Percentiles rank a stretch among this genome's conserved stretches.
These are phyloP conservation scores for Rhynchophorus ferrugineus DNA, from an alignment of 1,140 invertebrate genomes.

Conservation along the genomic window DNA sequence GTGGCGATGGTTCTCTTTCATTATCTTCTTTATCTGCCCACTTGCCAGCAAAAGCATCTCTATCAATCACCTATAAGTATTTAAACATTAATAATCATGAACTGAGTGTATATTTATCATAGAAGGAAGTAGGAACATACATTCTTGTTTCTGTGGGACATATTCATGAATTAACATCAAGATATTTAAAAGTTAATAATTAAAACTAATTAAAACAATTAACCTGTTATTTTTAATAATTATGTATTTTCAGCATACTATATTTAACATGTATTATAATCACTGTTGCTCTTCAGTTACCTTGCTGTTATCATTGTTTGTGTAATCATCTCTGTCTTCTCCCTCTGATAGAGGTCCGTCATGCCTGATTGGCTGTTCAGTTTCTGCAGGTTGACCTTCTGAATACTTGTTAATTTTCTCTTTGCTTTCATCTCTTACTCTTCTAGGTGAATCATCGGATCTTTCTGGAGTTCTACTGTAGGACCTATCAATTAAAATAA, in stretches of 20 bases:
- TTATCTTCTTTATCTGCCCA: conserved; percentile 47
- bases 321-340: conserved; percentile 58
- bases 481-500: conserved; percentile 19
- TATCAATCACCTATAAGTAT: conserved; percentile 44
- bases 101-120: background rate
- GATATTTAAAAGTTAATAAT: too few species aligned
- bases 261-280: too few species aligned
- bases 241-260: too few species aligned
- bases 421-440: conserved; percentile 49
- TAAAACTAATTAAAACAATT: too few species aligned
- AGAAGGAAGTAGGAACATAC: too few species aligned
- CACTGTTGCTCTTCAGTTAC: conserved; percentile 34
- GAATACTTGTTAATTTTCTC: conserved; percentile 56
- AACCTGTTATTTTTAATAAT: too few species aligned
- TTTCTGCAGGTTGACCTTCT: conserved; percentile 31
- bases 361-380: conserved; percentile 42
- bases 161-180: too few species aligned
- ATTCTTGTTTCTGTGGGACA: too few species aligned
- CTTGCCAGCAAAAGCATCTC: conserved; percentile 53
- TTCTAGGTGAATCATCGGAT: conserved; percentile 30
- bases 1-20: conserved; percentile 8
- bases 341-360: conserved; percentile 63
- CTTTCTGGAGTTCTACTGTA: conserved; percentile 37
- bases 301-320: conserved; percentile 16
- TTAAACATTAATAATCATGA: background rate